phyloP scores from a whole-genome alignment of 2,113 vertebrate species.

The zebrafish (Danio rerio) region GRCz12tu NC_133186.1:29753001-29753500 shows the following conservation, averaged over 20 bases:
- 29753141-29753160: too few relatives aligned
- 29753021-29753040: too few relatives aligned
- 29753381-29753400: conserved; percentile 84
- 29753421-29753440: conserved; percentile 85
- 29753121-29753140: too few relatives aligned
- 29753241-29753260: background rate
- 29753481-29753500: conserved; percentile 81
- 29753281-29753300: background rate
- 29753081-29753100: too few relatives aligned
- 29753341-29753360: conserved; percentile 96
- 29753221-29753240: background rate
- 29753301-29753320: background rate
- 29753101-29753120: too few relatives aligned
- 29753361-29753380: conserved; percentile 97
- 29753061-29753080: too few relatives aligned
- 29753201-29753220: background rate
- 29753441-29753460: conserved; percentile 76
- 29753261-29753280: background rate
- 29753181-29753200: too few relatives aligned
- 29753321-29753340: conserved; percentile 91
- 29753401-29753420: conserved; percentile 88
- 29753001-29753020: too few relatives aligned
- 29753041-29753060: too few relatives aligned
- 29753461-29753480: conserved; percentile 56
- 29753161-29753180: too few relatives aligned